Evolutionary conservation across 1,140 invertebrate genomes (phyloP).

Genomic region (Lepidurus apus): DNA sequence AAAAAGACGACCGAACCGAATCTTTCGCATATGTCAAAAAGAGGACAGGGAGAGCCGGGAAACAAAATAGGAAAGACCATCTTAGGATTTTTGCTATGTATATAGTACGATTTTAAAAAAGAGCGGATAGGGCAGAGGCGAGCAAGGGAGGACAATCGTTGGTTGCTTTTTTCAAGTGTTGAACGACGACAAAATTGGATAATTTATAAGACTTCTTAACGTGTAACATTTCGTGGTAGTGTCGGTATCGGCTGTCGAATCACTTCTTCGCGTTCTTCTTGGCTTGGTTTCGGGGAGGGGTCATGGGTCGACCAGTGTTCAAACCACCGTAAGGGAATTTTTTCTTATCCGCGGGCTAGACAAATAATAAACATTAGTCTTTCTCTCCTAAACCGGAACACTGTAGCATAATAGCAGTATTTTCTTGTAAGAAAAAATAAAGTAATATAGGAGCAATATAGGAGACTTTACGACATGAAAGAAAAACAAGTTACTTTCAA

Average conservation of each 20-base stretch:
- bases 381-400: too few relatives aligned
- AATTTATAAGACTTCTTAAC: conserved; percentile 14
- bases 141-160: conserved; percentile 3
- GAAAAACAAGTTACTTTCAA: conserved; percentile 42
- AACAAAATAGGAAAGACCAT: conserved; percentile 16
- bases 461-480: neutral
- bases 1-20: neutral
- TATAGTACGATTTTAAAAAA: neutral
- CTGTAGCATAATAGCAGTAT: neutral
- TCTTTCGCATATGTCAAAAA: neutral
- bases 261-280: conserved; percentile 41
- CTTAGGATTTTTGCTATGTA: conserved; percentile 7
- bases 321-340: conserved; percentile 54
- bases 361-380: conserved; percentile 38
- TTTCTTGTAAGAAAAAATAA: neutral
- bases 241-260: conserved; percentile 6
- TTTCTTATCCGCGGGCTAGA: conserved; percentile 57
- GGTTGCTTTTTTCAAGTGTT: neutral
- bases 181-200: conserved; percentile 21
- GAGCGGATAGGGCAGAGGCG: neutral
- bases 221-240: conserved; percentile 17
- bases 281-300: conserved; percentile 66
- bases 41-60: neutral
- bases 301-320: conserved; percentile 55
- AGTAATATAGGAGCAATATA: neutral